Evolutionary conservation across 2,797 vertebrate genomes (phyloP), one percentile per base, ranked within the genome.

Genomic region (Kryptopterus vitreolus): DNA sequence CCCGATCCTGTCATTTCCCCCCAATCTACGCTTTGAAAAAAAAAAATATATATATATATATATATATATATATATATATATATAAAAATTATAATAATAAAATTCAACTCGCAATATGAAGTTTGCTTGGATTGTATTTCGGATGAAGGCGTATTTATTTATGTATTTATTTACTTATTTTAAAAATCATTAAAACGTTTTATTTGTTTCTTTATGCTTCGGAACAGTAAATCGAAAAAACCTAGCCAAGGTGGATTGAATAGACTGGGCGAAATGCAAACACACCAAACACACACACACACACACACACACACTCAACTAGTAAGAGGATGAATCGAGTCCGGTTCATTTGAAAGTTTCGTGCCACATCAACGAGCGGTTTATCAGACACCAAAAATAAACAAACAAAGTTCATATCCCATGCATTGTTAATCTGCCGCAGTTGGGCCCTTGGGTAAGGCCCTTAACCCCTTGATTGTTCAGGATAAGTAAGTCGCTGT

Each of bases 1-100:
- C 33, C n/a, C 82, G 84, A 86, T 84, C 84, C 86, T 85, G 77
- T 87, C 78, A 86, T 85, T 73, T 66, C 68, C 78, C 66, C 31
- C 65, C 72, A 35, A 73, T 26, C 57, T 57, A n/a, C n/a, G n/a
- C 38, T 57, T 63, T 33, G 76, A 72, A 84, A 80, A 61, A 50
- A 31, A 18, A 31, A 53, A 58, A 57, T n/a, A n/a, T n/a, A n/a
- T n/a, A n/a, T n/a, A n/a, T n/a, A n/a, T n/a, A n/a, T n/a, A n/a
- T n/a, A n/a, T n/a, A n/a, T n/a, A n/a, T n/a, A n/a, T n/a, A n/a
- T n/a, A n/a, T n/a, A n/a, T n/a, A n/a, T n/a, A n/a, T n/a, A n/a
- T n/a, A n/a, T n/a, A 10, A 43, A 43, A 43, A 38, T n/a, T 53
- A 57, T 13, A 53, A 48, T 29, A 50, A 80, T n/a, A 35, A 81